Percentiles rank a stretch among this genome's conserved stretches.
These are phyloP conservation scores for Xiphophorus couchianus DNA, from an alignment of 2,113 vertebrate species.

Conservation along the genomic window DNA sequence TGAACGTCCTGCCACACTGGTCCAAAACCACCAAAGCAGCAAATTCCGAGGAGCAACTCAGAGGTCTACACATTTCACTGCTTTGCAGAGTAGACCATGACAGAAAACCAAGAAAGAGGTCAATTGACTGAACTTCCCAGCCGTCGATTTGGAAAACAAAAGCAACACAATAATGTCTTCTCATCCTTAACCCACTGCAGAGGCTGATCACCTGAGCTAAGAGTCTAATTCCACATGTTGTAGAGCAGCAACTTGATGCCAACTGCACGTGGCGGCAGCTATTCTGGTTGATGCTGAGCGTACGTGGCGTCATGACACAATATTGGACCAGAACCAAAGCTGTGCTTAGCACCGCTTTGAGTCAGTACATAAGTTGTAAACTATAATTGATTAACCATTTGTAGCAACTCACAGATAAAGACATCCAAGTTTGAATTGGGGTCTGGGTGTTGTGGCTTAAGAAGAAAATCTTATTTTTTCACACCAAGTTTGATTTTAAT, in stretches of 20 bases:
- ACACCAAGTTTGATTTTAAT: no score
- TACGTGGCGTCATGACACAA: neutral
- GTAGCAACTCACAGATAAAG: no score
- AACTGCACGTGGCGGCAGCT: neutral
- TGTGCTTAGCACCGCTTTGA: neutral
- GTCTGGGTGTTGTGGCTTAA: no score
- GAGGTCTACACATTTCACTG: neutral
- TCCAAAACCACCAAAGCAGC: neutral
- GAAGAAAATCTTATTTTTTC: no score
- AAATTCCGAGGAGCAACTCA: neutral
- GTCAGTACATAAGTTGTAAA: neutral
- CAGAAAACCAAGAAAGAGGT: neutral
- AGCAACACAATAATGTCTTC: constrained; percentile 1
- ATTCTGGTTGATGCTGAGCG: neutral
- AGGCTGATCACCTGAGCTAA: neutral
- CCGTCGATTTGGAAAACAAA: constrained; percentile 3
- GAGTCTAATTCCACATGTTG: neutral
- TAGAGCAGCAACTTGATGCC: neutral
- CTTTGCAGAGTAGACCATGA: neutral
- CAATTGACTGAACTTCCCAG: neutral
- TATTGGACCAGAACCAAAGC: neutral
- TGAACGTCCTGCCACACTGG: neutral
- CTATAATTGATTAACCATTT: neutral
- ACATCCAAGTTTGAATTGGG: no score
- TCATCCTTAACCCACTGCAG: no score